Conservation (phyloP, 1,140 invertebrate species). For the Panagrolaimus sp. region DNA sequence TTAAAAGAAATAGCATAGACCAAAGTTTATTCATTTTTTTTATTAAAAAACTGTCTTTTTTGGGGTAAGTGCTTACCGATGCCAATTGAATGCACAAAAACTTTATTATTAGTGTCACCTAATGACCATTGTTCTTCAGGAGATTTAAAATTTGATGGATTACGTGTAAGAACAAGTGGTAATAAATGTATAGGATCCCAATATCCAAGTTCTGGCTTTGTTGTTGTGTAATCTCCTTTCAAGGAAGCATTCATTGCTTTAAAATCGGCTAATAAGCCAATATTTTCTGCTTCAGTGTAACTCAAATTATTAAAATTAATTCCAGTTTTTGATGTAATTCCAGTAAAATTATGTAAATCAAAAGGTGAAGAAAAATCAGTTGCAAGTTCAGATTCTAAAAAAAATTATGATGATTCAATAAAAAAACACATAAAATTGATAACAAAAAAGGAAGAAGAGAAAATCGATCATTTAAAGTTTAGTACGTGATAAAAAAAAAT, state of each 20-base stretch:
- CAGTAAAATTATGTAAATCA: too few relatives aligned
- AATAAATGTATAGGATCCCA: not conserved
- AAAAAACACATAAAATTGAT: too few relatives aligned
- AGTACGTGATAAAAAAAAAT: too few relatives aligned
- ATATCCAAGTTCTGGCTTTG: not conserved
- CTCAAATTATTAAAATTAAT: too few relatives aligned
- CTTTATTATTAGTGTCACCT: not conserved
- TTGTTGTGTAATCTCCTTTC: not conserved
- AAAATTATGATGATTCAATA: too few relatives aligned
- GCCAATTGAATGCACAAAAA: slow-evolving; percentile 8
- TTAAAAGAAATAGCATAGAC: not conserved
- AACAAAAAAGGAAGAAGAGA: too few relatives aligned
- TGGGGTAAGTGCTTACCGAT: not conserved
- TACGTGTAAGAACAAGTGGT: not conserved
- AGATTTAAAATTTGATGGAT: not conserved
- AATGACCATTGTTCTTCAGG: not conserved
- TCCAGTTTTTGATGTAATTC: too few relatives aligned
- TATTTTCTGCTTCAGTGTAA: not conserved
- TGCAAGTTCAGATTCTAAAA: too few relatives aligned
- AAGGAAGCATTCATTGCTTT: slow-evolving; percentile 5
- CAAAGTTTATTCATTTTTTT: not conserved
- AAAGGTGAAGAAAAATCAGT: too few relatives aligned
- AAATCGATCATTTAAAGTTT: too few relatives aligned
- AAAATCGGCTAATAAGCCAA: not conserved
- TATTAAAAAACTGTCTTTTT: not conserved